Conservation (phyloP, 2,113 vertebrate genomes). For the Pantherophis guttatus region DNA sequence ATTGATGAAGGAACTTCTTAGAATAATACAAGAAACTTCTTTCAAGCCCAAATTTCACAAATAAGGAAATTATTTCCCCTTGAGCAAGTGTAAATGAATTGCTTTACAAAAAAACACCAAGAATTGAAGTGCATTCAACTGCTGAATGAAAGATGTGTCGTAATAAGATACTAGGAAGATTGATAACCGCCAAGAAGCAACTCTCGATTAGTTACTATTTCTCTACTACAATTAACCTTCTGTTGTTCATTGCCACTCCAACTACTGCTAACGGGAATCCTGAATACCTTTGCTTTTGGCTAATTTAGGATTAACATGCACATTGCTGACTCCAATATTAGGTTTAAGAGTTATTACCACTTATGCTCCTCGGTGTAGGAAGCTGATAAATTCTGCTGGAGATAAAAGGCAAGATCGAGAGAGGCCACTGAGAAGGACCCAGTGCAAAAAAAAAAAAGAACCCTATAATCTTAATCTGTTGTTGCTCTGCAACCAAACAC, state of each 20-base stretch:
- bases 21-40: background rate
- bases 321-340: background rate
- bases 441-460: background rate
- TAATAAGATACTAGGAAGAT: accelerated
- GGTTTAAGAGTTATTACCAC: too few species aligned
- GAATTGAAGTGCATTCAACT: background rate
- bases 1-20: background rate
- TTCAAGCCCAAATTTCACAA: background rate
- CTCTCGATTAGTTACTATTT: background rate
- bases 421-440: background rate
- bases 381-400: background rate
- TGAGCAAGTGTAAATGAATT: background rate
- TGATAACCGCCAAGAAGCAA: background rate
- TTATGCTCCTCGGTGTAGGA: background rate
- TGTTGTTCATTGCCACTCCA: background rate
- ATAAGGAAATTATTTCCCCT: background rate
- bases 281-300: background rate
- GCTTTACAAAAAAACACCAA: background rate
- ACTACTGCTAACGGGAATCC: background rate
- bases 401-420: background rate
- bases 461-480: background rate
- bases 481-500: background rate
- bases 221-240: background rate
- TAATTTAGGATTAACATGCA: background rate
- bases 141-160: background rate